Evolutionary conservation across 2,797 vertebrate species (phyloP).

Genomic region (Avahi laniger): DNA sequence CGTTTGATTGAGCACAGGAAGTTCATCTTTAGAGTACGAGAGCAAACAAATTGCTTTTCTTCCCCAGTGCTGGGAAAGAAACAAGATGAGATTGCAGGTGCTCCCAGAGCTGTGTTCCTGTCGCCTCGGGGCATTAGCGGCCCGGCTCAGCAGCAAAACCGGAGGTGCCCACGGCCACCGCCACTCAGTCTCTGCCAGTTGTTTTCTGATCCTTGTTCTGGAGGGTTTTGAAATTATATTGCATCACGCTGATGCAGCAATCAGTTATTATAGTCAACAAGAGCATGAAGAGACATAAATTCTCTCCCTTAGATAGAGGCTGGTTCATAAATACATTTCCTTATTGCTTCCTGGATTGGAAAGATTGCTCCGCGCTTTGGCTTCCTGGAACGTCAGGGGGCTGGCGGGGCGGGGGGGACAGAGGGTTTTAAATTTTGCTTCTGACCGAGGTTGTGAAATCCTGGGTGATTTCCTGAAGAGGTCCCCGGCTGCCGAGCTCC

Average conservation of each 20-base stretch:
- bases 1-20: conserved; percentile 79
- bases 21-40: conserved; percentile 79
- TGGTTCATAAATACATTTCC: conserved; percentile 67
- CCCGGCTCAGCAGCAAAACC: not conserved
- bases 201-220: conserved; percentile 49
- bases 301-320: conserved; percentile 64
- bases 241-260: conserved; percentile 62
- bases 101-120: conserved; percentile 11
- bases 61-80: conserved; percentile 63
- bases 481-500: not conserved
- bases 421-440: conserved; percentile 42
- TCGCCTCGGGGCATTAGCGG: conserved; percentile 2
- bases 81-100: conserved; percentile 68
- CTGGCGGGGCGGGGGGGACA: not conserved
- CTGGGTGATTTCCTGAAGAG: not conserved
- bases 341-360: conserved; percentile 72
- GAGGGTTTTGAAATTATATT: conserved; percentile 68
- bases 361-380: conserved; percentile 44
- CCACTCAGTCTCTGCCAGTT: not conserved
- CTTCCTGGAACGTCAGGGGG: not conserved
- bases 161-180: not conserved
- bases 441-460: not conserved
- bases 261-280: conserved; percentile 78
- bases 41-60: conserved; percentile 80
- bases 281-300: conserved; percentile 73